A percentile compares a stretch with the other conserved stretches of the same genome.
phyloP scores from a whole-genome alignment of 2,113 vertebrate genomes.

The Xiphophorus hellerii region DNA sequence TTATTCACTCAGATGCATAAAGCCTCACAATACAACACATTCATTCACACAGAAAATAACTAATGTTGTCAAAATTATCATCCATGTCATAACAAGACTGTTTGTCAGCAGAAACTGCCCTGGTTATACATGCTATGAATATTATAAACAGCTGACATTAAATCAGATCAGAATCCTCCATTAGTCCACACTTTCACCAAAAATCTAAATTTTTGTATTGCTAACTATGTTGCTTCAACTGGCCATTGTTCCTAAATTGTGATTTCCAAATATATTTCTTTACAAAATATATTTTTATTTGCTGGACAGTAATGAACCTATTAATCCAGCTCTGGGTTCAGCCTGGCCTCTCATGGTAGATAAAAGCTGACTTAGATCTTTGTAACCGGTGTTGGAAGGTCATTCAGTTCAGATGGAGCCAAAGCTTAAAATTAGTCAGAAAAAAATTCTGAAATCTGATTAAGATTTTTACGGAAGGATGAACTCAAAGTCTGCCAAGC shows the following conservation, averaged over 20 bases:
- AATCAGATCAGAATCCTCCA: too few relatives aligned
- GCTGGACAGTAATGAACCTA: background rate
- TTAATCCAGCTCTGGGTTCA: background rate
- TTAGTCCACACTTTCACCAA: too few relatives aligned
- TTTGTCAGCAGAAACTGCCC: too few relatives aligned
- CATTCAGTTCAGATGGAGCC: conserved; percentile 9
- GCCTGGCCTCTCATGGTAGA: background rate
- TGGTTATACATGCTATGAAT: too few relatives aligned
- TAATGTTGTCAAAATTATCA: background rate
- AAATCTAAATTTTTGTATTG: too few relatives aligned
- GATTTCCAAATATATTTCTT: too few relatives aligned
- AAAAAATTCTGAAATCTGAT: conserved; percentile 12
- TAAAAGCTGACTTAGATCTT: conserved; percentile 20
- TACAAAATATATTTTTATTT: background rate
- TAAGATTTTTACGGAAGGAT: background rate
- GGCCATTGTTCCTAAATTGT: too few relatives aligned
- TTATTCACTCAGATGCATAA: conserved; percentile 8
- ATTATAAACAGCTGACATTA: too few relatives aligned
- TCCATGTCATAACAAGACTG: too few relatives aligned
- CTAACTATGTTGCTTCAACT: too few relatives aligned
- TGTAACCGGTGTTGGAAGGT: conserved; percentile 5
- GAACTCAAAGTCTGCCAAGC: conserved; percentile 17
- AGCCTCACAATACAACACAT: conserved; percentile 1
- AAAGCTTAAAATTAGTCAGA: background rate
- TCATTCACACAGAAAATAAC: background rate